A percentile compares a stretch with the other conserved stretches of the same genome.
Evolutionary conservation across 1,140 invertebrate genomes (phyloP).

Genomic region (Scylla paramamosain): DNA sequence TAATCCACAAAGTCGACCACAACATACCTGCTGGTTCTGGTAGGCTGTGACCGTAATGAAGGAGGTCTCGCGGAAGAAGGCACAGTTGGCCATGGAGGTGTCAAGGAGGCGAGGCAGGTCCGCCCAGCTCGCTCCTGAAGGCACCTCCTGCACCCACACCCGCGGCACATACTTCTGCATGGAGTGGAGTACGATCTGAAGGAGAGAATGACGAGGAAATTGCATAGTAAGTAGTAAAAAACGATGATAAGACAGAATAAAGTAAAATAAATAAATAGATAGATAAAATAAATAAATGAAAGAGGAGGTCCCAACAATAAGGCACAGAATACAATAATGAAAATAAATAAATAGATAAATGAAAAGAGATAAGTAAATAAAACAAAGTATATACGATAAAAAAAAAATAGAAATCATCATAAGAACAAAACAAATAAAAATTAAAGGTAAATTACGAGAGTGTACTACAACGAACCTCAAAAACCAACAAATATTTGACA

Average conservation of each 20-base stretch:
- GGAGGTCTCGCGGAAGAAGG: conserved; percentile 82
- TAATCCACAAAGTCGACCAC: background rate
- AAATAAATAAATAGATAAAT: too few relatives aligned
- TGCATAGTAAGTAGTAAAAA: too few relatives aligned
- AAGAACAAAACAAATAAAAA: too few relatives aligned
- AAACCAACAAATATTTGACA: too few relatives aligned
- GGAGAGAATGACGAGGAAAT: too few relatives aligned
- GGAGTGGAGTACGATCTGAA: conserved; percentile 86
- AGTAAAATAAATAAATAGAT: background rate
- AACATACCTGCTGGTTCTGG: conserved; percentile 83
- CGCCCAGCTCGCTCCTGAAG: background rate
- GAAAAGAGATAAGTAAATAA: too few relatives aligned
- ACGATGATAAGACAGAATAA: background rate
- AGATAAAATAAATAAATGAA: background rate
- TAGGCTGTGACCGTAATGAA: conserved; percentile 85
- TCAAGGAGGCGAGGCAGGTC: conserved; percentile 44
- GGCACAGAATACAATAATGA: too few relatives aligned
- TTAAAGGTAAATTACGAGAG: too few relatives aligned
- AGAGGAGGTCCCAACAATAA: too few relatives aligned
- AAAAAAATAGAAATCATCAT: too few relatives aligned
- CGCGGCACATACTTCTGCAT: conserved; percentile 88
- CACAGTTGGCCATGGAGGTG: conserved; percentile 16
- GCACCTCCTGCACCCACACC: conserved; percentile 79
- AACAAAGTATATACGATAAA: too few relatives aligned
- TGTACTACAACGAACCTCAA: too few relatives aligned